Evolutionary conservation across 2,797 vertebrate species (phyloP).

Genomic region (Sebastes variabilis): DNA sequence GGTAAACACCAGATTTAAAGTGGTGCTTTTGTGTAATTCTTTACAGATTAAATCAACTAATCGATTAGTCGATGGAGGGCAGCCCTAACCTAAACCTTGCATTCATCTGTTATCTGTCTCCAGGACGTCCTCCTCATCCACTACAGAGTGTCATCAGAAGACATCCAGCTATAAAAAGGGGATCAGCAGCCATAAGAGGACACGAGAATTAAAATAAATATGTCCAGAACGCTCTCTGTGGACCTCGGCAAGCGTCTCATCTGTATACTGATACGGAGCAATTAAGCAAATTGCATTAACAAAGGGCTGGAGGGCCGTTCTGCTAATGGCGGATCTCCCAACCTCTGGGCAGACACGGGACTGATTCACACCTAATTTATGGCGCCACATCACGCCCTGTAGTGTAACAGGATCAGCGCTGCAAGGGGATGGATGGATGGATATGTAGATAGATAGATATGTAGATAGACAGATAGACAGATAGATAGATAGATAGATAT

Average conservation of each 20-base stretch:
- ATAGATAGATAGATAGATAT: background rate
- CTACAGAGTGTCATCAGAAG: slow-evolving; percentile 2
- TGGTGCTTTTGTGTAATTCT: no score
- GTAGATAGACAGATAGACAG: no score
- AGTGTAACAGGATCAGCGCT: slow-evolving; percentile 50
- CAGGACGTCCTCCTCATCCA: background rate
- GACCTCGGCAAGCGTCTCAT: slow-evolving; percentile 72
- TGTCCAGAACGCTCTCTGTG: slow-evolving; percentile 64
- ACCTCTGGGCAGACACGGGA: slow-evolving; percentile 77
- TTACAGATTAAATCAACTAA: no score
- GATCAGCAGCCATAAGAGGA: slow-evolving; percentile 52
- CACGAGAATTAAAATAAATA: slow-evolving; percentile 75
- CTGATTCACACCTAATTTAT: slow-evolving; percentile 71
- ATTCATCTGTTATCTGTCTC: background rate
- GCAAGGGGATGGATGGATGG: background rate
- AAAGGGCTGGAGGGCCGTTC: slow-evolving; percentile 77
- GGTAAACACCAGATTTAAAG: no score
- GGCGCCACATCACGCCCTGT: slow-evolving; percentile 51
- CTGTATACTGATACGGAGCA: slow-evolving; percentile 77
- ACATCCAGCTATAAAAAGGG: slow-evolving; percentile 35
- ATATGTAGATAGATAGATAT: background rate
- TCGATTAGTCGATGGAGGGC: no score
- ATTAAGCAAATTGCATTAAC: slow-evolving; percentile 84
- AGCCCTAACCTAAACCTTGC: background rate
- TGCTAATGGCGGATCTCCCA: slow-evolving; percentile 75